Evolutionary conservation across 1,140 invertebrate genomes (phyloP), one percentile per base, ranked within the genome.

Genomic region (Microplitis demolitor): DNA sequence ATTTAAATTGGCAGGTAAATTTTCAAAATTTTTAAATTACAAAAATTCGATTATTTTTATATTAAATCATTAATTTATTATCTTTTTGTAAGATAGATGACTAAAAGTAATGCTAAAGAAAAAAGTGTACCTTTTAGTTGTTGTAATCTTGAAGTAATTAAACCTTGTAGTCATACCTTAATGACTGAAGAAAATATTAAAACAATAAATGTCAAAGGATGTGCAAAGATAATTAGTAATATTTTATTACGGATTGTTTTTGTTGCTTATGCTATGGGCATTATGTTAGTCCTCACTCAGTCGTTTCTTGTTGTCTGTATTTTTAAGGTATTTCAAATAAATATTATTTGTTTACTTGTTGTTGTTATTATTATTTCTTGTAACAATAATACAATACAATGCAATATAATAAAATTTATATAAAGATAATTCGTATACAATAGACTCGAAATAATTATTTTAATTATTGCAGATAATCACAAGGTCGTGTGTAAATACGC

Each of bases 151-250:
- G 70, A 71, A n/a, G 2, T 64, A 39, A 39, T 39, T 39, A 39
- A 9, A 9, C 76, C 84, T 8, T 87, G 84, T 64, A 66, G 75
- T 50, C 81, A 85, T 64, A 50, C 61, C 8, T 73, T 79, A 4
- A 81, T 85, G 50, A 58, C 24, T 11, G 56, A 78, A 35, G 62
- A 72, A 4, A 77, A 83, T 8, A 8, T 76, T 3, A 76, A 77
- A 63, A 84, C 81, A 24, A 78, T 86, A 9, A 87, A 85, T 56
- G 71, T 74, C 56, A 58, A 76, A 31, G 85, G 85, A 13, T 87
- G 84, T 58, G 74, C 79, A 0, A 68, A 60, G 66, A 66, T 79
- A 9, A 71, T 86, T 45, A 80, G 78, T 56, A 73, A 77, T 31
- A 74, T 82, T 37, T 68, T 85, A 45, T 73, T 77, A 2, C 83